Evolutionary conservation across 2,113 vertebrate species (phyloP), one percentile per base, ranked within the genome.

Genomic region (Brienomyrus longianalis): DNA sequence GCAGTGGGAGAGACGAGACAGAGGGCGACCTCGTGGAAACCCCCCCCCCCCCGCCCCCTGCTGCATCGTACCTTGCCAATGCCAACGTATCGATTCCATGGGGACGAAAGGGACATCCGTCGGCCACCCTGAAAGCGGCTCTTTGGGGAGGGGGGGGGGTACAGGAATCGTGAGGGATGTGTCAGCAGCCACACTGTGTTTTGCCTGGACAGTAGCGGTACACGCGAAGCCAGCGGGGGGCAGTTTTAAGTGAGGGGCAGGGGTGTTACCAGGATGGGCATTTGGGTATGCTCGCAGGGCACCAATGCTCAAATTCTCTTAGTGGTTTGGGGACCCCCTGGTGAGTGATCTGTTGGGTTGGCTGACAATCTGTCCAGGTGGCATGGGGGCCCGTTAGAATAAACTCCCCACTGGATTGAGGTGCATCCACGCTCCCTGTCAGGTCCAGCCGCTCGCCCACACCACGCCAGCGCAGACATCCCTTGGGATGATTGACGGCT

Each of bases 401-500:
- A 74, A 52, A 0, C n/a, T 47, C 31, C 86, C 86, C 90, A 21
- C 74, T 50, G 90, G 54, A 89, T 80, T n/a, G 74, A 90, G 91
- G 90, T 90, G 90, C 83, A 17, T 47, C 86, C 39, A 9, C 88
- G 90, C 50, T 80, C 17, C 11, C 11, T 59, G 23, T 90, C 91
- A 92, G 91, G 88, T 89, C 86, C 88, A 27, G 54, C 83, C 21
- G n/a, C 66, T 90, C 62, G 66, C 89, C 45, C 45, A 86, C 21
- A 77, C 89, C 83, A 74, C 90, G 23, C 83, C 83, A 90, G 83
- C 83, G 51, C 84, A 86, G 35, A 50, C 47, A 27, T 19, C 54
- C 90, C 88, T 91, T 88, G 52, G 90, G 90, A 93, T 95, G 94
- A 95, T 95, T 90, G 93, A 95, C 93, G 51, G 90, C 90, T 90